phyloP scores from a whole-genome alignment of 2,888 invertebrate genomes.

The Oxycera nigricornis region DNA sequence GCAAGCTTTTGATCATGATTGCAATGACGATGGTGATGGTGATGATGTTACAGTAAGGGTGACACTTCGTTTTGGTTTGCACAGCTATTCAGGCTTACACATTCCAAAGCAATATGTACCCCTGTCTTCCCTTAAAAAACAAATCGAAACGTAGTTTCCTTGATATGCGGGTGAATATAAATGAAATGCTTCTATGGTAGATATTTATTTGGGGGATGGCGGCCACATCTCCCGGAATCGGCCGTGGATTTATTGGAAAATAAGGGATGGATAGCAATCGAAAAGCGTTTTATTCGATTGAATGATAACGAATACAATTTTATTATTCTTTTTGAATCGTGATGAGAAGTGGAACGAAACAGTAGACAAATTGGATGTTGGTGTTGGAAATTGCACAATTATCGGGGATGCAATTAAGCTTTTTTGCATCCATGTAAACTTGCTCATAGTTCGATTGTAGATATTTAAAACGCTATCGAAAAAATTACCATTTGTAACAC shows the following conservation, averaged over 20 bases:
- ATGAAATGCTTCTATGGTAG: constrained; percentile 25
- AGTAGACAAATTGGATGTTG: neutral
- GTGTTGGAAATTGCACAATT: neutral
- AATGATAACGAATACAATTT: constrained; percentile 27
- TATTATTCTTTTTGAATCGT: constrained; percentile 2
- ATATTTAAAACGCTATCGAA: no score
- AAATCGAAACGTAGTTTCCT: neutral
- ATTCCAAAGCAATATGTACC: constrained; percentile 8
- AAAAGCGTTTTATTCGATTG: constrained; percentile 10
- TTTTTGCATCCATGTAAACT: no score
- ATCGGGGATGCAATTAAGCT: no score
- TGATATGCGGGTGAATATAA: constrained; percentile 33
- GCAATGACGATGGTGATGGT: neutral
- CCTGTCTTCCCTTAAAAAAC: neutral
- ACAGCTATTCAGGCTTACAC: constrained; percentile 22
- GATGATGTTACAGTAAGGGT: neutral
- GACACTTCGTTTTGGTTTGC: neutral
- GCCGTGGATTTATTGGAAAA: no score
- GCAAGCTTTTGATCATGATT: neutral
- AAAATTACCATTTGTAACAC: no score
- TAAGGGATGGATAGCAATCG: constrained; percentile 4
- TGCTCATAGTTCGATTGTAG: no score
- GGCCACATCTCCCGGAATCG: no score
- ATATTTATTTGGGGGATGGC: neutral
- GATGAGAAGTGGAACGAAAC: constrained; percentile 13